Evolutionary conservation across 2,888 invertebrate species (phyloP).

Genomic region (Chelonus formosanus): DNA sequence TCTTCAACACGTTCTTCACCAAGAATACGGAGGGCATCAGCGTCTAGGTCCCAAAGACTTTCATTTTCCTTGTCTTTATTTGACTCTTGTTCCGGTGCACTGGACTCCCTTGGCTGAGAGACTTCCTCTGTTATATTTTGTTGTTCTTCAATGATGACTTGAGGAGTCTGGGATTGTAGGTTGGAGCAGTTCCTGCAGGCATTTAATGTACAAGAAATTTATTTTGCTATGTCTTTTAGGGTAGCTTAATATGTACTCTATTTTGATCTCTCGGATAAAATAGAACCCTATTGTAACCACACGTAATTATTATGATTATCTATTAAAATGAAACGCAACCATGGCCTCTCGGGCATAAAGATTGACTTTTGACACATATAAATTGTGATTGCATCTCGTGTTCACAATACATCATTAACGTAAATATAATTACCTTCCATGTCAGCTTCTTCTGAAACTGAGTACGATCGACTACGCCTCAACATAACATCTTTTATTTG

Average conservation of each 20-base stretch:
- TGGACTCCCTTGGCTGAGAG: too few relatives aligned
- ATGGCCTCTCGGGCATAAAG: slow-evolving; percentile 4
- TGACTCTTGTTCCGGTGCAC: background rate
- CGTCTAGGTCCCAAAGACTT: slow-evolving; percentile 9
- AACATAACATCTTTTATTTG: too few relatives aligned
- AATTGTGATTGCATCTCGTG: slow-evolving; percentile 9
- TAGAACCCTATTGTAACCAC: background rate
- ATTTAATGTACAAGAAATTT: background rate
- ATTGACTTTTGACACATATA: background rate
- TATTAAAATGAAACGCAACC: background rate
- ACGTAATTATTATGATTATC: background rate
- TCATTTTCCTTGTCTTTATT: slow-evolving; percentile 1
- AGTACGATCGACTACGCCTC: too few relatives aligned
- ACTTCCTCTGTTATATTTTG: background rate
- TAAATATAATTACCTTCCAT: background rate
- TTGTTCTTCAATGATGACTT: background rate
- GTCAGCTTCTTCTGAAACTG: too few relatives aligned
- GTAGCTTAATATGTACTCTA: background rate
- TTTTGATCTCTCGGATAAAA: slow-evolving; percentile 9
- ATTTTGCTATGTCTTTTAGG: background rate
- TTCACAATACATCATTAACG: background rate
- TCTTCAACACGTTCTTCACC: slow-evolving; percentile 16
- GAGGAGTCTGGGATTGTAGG: background rate
- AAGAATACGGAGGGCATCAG: slow-evolving; percentile 18
- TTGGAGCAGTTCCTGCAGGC: background rate